Percentiles rank a stretch among this genome's conserved stretches.
Conservation (phyloP, 2,888 invertebrate species). For the Nomada ferruginata region DNA sequence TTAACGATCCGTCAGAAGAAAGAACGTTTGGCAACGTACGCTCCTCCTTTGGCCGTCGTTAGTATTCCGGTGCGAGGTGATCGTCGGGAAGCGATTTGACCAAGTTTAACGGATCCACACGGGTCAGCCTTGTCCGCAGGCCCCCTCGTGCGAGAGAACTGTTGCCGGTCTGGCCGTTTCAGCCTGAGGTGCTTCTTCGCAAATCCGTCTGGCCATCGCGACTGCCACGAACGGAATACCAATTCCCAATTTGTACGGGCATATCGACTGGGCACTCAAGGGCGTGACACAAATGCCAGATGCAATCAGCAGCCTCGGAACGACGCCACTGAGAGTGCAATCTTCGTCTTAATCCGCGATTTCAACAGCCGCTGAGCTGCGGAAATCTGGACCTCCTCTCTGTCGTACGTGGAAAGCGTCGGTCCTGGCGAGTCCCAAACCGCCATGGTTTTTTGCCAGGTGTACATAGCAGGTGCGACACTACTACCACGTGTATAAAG, state of each 20-base stretch:
- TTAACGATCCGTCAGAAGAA: conserved; percentile 47
- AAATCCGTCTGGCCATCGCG: conserved; percentile 83
- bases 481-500: no score
- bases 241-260: conserved; percentile 82
- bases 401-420: no score
- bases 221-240: conserved; percentile 79
- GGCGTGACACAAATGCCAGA: conserved; percentile 84
- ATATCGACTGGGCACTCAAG: conserved; percentile 84
- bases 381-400: conserved; percentile 35
- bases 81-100: conserved; percentile 81
- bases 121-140: conserved; percentile 49
- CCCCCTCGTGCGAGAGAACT: conserved; percentile 59
- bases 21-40: conserved; percentile 59
- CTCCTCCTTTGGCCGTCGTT: conserved; percentile 64
- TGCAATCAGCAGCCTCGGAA: conserved; percentile 80
- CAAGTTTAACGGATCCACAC: conserved; percentile 77
- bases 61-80: conserved; percentile 78
- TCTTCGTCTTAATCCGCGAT: conserved; percentile 65
- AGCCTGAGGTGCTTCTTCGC: conserved; percentile 78
- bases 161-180: conserved; percentile 38
- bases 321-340: conserved; percentile 64
- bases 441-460: no score
- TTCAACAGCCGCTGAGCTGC: conserved; percentile 43
- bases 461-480: no score
- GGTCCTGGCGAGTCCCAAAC: no score